Evolutionary conservation across 2,113 vertebrate species (phyloP).

Genomic region (Bombycilla garrulus): DNA sequence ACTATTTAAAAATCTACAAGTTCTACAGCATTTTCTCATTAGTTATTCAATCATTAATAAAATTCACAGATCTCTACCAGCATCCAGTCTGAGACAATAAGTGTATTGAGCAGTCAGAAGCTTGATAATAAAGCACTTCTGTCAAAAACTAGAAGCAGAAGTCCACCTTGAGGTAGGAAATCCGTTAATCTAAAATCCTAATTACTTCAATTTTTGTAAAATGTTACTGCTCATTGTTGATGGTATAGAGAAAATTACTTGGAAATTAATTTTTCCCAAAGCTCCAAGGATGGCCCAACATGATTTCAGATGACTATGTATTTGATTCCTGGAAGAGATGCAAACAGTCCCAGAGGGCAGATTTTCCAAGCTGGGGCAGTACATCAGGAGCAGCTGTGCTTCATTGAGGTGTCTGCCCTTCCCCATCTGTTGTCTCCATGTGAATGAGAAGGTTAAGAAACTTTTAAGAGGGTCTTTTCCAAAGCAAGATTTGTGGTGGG

Average conservation of each 20-base stretch:
- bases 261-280: neutral
- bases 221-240: neutral
- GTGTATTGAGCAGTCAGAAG: neutral
- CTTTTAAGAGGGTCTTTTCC: neutral
- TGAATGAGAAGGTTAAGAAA: neutral
- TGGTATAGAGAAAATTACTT: neutral
- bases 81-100: neutral
- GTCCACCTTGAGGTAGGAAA: neutral
- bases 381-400: neutral
- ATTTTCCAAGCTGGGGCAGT: neutral
- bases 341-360: neutral
- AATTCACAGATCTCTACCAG: neutral
- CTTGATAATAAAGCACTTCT: neutral
- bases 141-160: neutral
- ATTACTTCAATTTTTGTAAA: neutral
- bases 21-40: slow-evolving; percentile 8
- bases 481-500: neutral
- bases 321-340: neutral
- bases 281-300: neutral
- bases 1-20: slow-evolving; percentile 24
- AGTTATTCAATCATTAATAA: slow-evolving; percentile 36
- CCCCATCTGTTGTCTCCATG: fast-evolving
- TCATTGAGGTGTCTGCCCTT: neutral
- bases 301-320: neutral
- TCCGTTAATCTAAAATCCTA: neutral